These are phyloP conservation scores for Doris montereyensis DNA, from an alignment of 2,888 invertebrate genomes.

Conservation along the genomic window DNA sequence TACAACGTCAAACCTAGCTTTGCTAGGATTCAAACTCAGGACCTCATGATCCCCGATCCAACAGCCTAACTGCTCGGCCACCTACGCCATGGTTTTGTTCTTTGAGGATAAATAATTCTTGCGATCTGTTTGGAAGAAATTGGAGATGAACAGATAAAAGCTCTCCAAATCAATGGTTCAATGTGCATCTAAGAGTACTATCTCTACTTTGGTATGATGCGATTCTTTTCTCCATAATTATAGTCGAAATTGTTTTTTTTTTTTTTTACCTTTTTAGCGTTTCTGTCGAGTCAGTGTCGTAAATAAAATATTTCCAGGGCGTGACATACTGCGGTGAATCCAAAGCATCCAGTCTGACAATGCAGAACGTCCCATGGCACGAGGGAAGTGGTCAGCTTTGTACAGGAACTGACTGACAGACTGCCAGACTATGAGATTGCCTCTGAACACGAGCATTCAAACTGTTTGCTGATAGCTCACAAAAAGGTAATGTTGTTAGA, in stretches of 20 bases:
- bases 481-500: no score
- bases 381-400: slow-evolving; percentile 76
- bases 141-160: no score
- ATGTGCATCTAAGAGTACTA: neutral
- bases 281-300: no score
- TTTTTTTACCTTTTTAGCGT: neutral
- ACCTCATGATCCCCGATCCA: no score
- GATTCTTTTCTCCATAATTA: neutral
- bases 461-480: slow-evolving; percentile 76
- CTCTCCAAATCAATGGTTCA: no score
- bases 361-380: slow-evolving; percentile 79
- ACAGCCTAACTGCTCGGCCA: no score
- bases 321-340: slow-evolving; percentile 78
- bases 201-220: no score
- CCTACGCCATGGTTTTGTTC: no score
- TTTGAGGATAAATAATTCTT: no score
- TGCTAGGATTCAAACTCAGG: no score
- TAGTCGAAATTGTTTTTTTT: neutral
- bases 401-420: slow-evolving; percentile 72
- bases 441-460: slow-evolving; percentile 78
- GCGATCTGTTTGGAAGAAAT: no score
- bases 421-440: slow-evolving; percentile 76
- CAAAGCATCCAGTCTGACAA: slow-evolving; percentile 75
- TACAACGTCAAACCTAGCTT: no score
- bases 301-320: slow-evolving; percentile 73